phyloP scores from a whole-genome alignment of 2,113 vertebrate species.

The Antigone vipio region DNA sequence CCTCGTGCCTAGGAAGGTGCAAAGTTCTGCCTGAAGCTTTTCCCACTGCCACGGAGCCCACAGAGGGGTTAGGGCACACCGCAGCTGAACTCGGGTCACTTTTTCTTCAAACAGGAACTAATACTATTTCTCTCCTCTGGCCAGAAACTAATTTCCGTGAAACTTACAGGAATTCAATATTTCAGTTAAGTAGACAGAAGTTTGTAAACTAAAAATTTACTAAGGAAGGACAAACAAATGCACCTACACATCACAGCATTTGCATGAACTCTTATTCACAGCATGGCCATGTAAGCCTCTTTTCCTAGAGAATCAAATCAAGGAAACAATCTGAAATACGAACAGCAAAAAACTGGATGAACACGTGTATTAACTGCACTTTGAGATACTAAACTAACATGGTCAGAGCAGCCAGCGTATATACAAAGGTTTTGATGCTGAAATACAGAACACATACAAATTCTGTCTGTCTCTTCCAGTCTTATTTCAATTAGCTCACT shows the following conservation, averaged over 20 bases:
- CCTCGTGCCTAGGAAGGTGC: not conserved
- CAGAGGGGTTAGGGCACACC: not conserved
- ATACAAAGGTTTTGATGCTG: not conserved
- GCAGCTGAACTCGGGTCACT: not conserved
- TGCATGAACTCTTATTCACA: not conserved
- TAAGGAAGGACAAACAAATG: not conserved
- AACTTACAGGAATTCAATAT: not conserved
- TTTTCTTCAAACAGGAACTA: not conserved
- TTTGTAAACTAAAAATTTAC: not conserved
- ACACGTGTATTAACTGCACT: not conserved
- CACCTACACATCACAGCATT: not conserved
- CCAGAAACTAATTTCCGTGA: not conserved
- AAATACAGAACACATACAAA: not conserved
- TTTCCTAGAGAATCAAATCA: not conserved
- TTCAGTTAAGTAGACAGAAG: not conserved
- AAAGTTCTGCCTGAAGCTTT: not conserved
- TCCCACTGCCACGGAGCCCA: not conserved
- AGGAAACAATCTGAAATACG: not conserved
- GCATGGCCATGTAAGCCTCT: fast-evolving
- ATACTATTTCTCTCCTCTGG: not conserved
- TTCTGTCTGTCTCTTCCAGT: not conserved
- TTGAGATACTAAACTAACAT: not conserved
- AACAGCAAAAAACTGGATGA: not conserved
- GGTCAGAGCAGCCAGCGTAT: not conserved
- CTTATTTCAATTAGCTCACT: not conserved